Base-by-base conservation (phyloP, 1,140 invertebrate genomes). In the Eciton burchellii region DNA sequence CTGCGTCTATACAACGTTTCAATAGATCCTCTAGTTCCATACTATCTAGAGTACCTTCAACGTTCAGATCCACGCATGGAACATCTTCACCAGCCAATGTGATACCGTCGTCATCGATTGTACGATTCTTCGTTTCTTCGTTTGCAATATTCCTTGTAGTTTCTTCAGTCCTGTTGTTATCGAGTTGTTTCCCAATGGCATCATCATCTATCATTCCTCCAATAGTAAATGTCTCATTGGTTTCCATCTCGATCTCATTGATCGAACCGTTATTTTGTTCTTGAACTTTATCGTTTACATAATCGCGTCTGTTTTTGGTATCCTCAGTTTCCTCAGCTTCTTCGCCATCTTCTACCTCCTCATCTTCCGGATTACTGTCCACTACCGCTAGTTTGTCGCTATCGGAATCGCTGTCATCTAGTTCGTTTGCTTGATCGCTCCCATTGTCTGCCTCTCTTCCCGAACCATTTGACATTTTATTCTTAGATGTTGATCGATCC, bases 1-100 rank as follows among this genome's bases (percentile, higher is more conserved):
- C 96, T 1, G 95, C 95, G 79, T 95, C 94, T 29, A 97, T 94
- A 91, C 97, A 97, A 77, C 96, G 95, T 91, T 96, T 96, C 11
- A 97, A 86, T 68, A 98, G 93, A 52, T 96, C 95, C 81, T 96
- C 95, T 63, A 96, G 94, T 47, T 96, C 95, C 92, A 97, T 96
- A 87, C 95, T 96, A 85, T 97, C 96, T 52, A 97, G 91, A 3
- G 96, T 96, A 57, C 95, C 95, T 84, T 97, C 96, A 11, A 98
- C 94, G 72, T 96, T 95, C n/a, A 98, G 89, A 90, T 97, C 97
- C 81, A 96, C 95, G 8, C 95, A 93, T 59, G 95, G 94, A 24
- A 96, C 92, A 66, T 97, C 96, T n/a, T 94, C 92, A 12, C 94
- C 94, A 4, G 96, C 96, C 35, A 96, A 87, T 12, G 91, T 84